Conservation (phyloP, 2,888 invertebrate genomes). For the Beris morrisii region DNA sequence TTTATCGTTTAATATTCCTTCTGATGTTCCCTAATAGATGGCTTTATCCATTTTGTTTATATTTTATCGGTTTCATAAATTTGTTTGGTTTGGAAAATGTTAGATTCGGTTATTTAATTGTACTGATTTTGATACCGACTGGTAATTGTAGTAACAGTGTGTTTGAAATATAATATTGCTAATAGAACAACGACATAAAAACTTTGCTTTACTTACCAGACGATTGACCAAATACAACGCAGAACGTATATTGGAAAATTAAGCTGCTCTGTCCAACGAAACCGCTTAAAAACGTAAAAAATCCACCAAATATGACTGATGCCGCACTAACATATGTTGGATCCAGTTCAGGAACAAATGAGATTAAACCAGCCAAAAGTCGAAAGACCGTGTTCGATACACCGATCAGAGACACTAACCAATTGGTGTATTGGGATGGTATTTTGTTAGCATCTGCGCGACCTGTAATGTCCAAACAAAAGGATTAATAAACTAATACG, state of each 20-base stretch:
- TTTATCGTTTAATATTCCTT: no score
- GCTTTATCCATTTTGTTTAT: no score
- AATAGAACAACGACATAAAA: background rate
- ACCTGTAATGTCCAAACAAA: slow-evolving; percentile 44
- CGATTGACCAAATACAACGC: slow-evolving; percentile 44
- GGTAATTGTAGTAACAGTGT: background rate
- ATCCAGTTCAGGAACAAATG: slow-evolving; percentile 43
- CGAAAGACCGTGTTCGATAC: slow-evolving; percentile 67
- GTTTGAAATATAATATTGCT: no score
- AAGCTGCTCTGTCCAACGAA: slow-evolving; percentile 54
- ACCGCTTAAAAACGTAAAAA: slow-evolving; percentile 67
- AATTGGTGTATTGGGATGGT: slow-evolving; percentile 56
- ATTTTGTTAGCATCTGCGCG: slow-evolving; percentile 59
- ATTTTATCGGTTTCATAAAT: no score
- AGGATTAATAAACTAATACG: no score
- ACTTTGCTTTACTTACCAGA: slow-evolving; percentile 43
- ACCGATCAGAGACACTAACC: slow-evolving; percentile 70
- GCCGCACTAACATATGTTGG: slow-evolving; percentile 46
- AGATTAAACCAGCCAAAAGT: slow-evolving; percentile 46
- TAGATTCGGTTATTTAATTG: background rate
- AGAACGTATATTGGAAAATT: slow-evolving; percentile 48
- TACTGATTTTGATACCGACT: background rate
- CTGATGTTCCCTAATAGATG: no score
- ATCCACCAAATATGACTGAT: slow-evolving; percentile 56
- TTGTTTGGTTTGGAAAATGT: background rate